Evolutionary conservation across 2,113 vertebrate genomes (phyloP).

Genomic region (Nibea coibor): DNA sequence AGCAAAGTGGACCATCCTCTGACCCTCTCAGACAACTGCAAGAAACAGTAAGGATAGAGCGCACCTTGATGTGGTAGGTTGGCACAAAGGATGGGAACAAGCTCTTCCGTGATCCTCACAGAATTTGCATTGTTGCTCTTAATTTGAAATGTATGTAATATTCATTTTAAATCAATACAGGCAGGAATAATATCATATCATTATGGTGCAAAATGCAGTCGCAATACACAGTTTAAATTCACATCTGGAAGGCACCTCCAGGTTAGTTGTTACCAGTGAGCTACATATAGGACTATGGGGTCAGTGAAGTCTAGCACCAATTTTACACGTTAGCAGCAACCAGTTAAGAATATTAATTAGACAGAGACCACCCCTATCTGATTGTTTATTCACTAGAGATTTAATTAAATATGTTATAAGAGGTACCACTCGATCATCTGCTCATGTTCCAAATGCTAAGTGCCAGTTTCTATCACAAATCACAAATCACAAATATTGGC

Average conservation of each 20-base stretch:
- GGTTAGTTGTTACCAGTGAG: background rate
- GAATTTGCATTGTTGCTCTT: background rate
- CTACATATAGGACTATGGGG: background rate
- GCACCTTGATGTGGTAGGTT: too few relatives aligned
- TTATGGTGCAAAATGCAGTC: background rate
- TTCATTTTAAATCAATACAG: background rate
- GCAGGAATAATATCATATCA: background rate
- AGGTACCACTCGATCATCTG: background rate
- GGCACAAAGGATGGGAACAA: background rate
- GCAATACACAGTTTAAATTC: background rate
- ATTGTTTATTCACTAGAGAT: background rate
- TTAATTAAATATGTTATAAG: background rate
- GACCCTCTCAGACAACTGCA: background rate
- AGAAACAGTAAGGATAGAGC: background rate
- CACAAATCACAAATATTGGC: background rate
- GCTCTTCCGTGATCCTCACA: background rate
- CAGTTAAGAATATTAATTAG: background rate
- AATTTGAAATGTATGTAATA: too few relatives aligned
- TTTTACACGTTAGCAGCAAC: background rate
- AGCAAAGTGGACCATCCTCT: background rate
- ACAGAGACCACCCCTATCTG: background rate
- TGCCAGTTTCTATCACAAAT: background rate
- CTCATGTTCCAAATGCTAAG: background rate
- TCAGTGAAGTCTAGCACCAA: background rate
- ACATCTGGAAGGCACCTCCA: background rate